Evolutionary conservation across 2,888 invertebrate species (phyloP).

Genomic region (Hypomecis punctinalis): DNA sequence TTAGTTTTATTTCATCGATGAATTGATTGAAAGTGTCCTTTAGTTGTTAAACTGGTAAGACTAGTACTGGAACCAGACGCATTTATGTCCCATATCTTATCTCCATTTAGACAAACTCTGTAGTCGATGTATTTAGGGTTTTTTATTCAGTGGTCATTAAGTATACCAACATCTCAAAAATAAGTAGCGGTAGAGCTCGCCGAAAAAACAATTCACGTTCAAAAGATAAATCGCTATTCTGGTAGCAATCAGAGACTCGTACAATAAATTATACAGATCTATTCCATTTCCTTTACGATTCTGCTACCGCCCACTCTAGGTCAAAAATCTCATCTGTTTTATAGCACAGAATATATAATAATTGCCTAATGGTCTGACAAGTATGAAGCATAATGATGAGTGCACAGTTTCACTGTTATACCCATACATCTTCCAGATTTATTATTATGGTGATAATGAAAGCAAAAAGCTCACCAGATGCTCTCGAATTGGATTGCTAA

Average conservation of each 20-base stretch:
- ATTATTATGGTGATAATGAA: neutral
- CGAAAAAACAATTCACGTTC: conserved; percentile 1
- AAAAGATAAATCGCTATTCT: conserved; percentile 5
- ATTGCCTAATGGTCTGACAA: neutral
- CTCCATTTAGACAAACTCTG: too few species aligned
- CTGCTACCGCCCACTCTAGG: conserved; percentile 23
- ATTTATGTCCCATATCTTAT: too few species aligned
- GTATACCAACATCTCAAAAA: neutral
- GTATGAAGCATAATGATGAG: conserved; percentile 5
- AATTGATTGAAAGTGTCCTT: too few species aligned
- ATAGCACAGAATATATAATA: neutral
- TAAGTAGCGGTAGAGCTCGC: neutral
- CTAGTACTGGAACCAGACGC: too few species aligned
- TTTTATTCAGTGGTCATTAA: too few species aligned
- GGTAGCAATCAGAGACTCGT: conserved; percentile 1
- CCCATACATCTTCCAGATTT: neutral
- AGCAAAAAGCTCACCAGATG: too few species aligned
- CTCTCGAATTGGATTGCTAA: too few species aligned
- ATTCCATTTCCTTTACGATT: conserved; percentile 24
- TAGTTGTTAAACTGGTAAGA: too few species aligned
- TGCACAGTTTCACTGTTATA: neutral
- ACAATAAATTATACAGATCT: conserved; percentile 13
- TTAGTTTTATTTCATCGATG: too few species aligned
- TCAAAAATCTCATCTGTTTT: conserved; percentile 26
- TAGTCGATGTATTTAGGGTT: too few species aligned